These are phyloP conservation scores for Crypturellus undulatus DNA, from an alignment of 2,113 vertebrate species.

Conservation along the genomic window DNA sequence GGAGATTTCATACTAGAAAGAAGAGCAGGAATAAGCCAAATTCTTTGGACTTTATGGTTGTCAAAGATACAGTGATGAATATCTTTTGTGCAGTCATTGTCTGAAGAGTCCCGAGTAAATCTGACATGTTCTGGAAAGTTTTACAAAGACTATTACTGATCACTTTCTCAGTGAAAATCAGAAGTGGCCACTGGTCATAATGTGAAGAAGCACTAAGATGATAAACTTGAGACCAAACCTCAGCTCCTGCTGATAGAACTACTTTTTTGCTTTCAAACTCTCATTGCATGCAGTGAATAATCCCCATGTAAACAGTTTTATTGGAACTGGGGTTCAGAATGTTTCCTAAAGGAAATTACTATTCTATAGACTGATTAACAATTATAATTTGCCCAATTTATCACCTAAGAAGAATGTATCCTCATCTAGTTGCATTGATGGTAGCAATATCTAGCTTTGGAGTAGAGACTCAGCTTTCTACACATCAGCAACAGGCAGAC, in stretches of 20 bases:
- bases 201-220: not conserved
- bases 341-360: not conserved
- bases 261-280: not conserved
- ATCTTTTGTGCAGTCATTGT: not conserved
- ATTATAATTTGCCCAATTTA: not conserved
- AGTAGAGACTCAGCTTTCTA: not conserved
- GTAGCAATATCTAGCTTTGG: not conserved
- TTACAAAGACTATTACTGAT: not conserved
- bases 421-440: not conserved
- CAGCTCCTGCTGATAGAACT: not conserved
- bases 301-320: not conserved
- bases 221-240: not conserved
- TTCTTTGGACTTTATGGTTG: not conserved
- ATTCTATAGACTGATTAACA: not conserved
- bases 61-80: not conserved
- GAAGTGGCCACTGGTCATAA: not conserved
- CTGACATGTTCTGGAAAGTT: not conserved
- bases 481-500: not conserved
- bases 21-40: not conserved
- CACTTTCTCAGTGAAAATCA: not conserved
- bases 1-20: not conserved
- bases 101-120: not conserved
- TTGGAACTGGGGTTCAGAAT: not conserved
- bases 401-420: not conserved
- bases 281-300: not conserved